Evolutionary conservation across 2,888 invertebrate genomes (phyloP).

Genomic region (Parnassius smintheus): DNA sequence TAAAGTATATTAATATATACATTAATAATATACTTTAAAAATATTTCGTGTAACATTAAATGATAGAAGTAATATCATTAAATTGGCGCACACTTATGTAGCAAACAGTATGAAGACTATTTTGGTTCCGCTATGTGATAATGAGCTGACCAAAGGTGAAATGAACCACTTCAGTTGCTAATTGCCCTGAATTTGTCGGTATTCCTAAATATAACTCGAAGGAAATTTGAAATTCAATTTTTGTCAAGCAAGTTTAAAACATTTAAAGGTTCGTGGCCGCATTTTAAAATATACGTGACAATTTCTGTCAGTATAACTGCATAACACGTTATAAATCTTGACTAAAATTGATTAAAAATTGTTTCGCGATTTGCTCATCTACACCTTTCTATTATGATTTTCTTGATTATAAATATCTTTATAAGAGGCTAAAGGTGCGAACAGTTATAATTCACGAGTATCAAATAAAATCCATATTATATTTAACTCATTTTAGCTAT

Average conservation of each 20-base stretch:
- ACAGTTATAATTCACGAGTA: not conserved
- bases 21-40: no score
- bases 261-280: constrained; percentile 1
- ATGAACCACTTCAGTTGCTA: constrained; percentile 43
- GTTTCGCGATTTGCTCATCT: no score
- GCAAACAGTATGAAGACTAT: constrained; percentile 24
- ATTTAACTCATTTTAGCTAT: not conserved
- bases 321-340: no score
- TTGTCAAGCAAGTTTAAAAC: constrained; percentile 11
- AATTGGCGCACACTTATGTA: constrained; percentile 25
- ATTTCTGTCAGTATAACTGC: not conserved
- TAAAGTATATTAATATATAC: no score
- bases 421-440: no score
- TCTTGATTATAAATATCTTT: no score
- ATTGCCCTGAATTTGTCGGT: constrained; percentile 45
- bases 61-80: not conserved
- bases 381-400: no score
- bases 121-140: constrained; percentile 46
- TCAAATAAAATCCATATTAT: not conserved
- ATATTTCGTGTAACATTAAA: no score
- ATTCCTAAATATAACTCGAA: constrained; percentile 38
- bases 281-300: constrained; percentile 3
- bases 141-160: constrained; percentile 33
- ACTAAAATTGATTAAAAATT: no score
- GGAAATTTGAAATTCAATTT: constrained; percentile 22